phyloP scores from a whole-genome alignment of 2,888 invertebrate genomes.

The Lysandra bellargus region DNA sequence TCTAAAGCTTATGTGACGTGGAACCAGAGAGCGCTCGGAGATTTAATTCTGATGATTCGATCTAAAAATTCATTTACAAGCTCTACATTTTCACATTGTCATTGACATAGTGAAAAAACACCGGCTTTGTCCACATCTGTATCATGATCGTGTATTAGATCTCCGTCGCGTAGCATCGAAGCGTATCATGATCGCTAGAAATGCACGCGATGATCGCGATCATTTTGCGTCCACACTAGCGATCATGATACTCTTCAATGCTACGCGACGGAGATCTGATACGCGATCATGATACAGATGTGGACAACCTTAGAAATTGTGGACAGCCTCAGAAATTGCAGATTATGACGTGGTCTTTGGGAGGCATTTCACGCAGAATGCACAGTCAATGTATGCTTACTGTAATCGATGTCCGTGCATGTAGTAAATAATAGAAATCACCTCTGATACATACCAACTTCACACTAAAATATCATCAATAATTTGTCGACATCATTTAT shows the following conservation, averaged over 20 bases:
- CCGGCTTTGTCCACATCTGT: background rate
- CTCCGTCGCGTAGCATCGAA: too few relatives aligned
- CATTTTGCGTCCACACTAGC: too few relatives aligned
- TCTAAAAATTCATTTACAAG: constrained; percentile 65
- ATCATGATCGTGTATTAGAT: too few relatives aligned
- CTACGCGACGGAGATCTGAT: too few relatives aligned
- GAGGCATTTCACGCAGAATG: constrained; percentile 24
- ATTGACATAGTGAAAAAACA: background rate
- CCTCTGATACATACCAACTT: constrained; percentile 65
- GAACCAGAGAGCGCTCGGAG: constrained; percentile 70
- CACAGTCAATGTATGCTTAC: constrained; percentile 56
- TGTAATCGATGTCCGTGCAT: constrained; percentile 62
- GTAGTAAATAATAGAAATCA: constrained; percentile 65
- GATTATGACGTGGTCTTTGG: constrained; percentile 9
- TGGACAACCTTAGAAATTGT: too few relatives aligned
- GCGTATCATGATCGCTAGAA: too few relatives aligned
- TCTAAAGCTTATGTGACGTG: constrained; percentile 53
- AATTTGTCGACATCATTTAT: constrained; percentile 62
- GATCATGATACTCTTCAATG: too few relatives aligned
- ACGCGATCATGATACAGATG: too few relatives aligned
- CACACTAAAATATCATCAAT: constrained; percentile 66
- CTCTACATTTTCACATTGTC: constrained; percentile 31
- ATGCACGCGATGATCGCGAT: too few relatives aligned
- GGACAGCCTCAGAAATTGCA: background rate
- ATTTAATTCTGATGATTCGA: constrained; percentile 55